Evolutionary conservation across 2,113 vertebrate genomes (phyloP).

Genomic region (Oxyruncus cristatus): DNA sequence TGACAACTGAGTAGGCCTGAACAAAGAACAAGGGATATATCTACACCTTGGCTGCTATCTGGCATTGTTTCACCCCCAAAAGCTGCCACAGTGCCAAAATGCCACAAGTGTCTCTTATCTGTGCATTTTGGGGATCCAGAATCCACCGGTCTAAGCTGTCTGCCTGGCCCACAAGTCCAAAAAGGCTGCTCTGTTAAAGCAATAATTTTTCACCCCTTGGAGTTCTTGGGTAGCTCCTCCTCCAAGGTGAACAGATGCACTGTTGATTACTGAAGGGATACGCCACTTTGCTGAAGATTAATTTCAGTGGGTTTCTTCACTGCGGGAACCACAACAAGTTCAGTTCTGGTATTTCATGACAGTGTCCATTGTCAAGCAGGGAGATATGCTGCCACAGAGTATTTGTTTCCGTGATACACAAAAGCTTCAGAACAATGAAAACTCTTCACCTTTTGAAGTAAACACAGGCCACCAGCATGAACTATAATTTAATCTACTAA

Average conservation of each 20-base stretch:
- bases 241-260: not conserved
- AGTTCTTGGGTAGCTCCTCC: not conserved
- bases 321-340: not conserved
- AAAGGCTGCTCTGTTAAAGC: not conserved
- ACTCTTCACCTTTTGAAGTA: not conserved
- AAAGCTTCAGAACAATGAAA: not conserved
- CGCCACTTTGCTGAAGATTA: not conserved
- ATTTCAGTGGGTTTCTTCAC: not conserved
- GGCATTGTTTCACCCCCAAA: not conserved
- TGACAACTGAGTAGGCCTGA: not conserved
- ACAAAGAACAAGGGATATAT: not conserved
- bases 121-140: not conserved
- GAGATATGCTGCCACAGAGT: not conserved
- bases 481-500: not conserved
- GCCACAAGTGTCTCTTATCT: rapidly evolving
- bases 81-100: not conserved
- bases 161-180: not conserved
- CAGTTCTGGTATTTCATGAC: not conserved
- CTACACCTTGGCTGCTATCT: not conserved
- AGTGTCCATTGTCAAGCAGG: not conserved
- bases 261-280: not conserved
- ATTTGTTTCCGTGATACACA: not conserved
- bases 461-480: not conserved
- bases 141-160: not conserved
- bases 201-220: not conserved